phyloP scores from a whole-genome alignment of 2,888 invertebrate species.

The Odontocolon sp. region DNA sequence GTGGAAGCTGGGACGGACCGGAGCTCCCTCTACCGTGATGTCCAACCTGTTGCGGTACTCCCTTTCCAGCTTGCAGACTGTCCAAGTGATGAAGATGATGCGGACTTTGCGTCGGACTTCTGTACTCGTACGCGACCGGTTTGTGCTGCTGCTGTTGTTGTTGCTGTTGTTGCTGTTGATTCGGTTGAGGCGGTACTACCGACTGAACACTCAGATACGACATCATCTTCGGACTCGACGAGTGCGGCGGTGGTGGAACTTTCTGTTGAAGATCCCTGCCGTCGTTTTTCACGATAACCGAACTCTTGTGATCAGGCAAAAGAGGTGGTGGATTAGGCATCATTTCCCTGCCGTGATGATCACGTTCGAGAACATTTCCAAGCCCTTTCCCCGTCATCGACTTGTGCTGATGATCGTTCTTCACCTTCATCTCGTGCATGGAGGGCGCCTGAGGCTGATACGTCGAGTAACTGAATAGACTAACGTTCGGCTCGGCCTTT shows the following conservation, averaged over 20 bases:
- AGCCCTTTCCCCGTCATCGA: constrained; percentile 77
- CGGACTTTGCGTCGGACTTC: constrained; percentile 79
- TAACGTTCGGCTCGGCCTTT: constrained; percentile 88
- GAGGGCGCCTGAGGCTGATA: constrained; percentile 82
- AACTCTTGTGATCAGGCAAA: constrained; percentile 87
- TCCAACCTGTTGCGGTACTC: constrained; percentile 74
- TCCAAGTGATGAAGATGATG: constrained; percentile 81
- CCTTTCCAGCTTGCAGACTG: constrained; percentile 71
- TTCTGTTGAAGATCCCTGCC: constrained; percentile 83
- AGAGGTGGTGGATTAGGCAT: constrained; percentile 87
- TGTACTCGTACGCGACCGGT: constrained; percentile 76
- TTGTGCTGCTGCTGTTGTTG: constrained; percentile 72
- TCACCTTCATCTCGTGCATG: constrained; percentile 85
- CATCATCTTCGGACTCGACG: constrained; percentile 79
- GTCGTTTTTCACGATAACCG: constrained; percentile 91
- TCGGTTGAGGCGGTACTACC: constrained; percentile 69
- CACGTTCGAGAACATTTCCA: constrained; percentile 78
- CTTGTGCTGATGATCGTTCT: constrained; percentile 81
- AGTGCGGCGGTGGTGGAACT: constrained; percentile 80
- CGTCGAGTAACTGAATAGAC: constrained; percentile 85
- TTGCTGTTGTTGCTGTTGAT: constrained; percentile 62
- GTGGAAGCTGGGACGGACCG: constrained; percentile 77
- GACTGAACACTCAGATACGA: constrained; percentile 77
- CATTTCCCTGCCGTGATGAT: constrained; percentile 77
- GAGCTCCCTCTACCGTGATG: constrained; percentile 78